Evolutionary conservation across 2,888 invertebrate genomes (phyloP).

Genomic region (Spodoptera littoralis): DNA sequence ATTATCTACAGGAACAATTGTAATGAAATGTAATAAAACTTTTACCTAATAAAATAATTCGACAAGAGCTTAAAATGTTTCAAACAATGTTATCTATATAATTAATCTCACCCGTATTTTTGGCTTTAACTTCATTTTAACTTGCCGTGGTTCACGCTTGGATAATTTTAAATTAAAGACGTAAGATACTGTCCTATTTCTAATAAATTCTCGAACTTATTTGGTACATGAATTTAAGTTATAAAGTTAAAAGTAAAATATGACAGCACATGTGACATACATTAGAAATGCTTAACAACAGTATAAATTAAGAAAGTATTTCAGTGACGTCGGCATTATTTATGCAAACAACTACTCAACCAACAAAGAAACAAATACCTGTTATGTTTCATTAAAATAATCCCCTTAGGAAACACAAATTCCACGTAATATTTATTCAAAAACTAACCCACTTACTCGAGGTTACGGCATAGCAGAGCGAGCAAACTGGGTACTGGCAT

Average conservation of each 20-base stretch:
- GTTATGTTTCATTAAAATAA: conserved; percentile 59
- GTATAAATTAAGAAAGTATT: conserved; percentile 40
- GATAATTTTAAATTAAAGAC: conserved; percentile 18
- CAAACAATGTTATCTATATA: conserved; percentile 35
- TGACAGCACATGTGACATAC: conserved; percentile 4
- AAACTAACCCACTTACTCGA: conserved; percentile 60
- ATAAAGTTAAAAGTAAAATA: conserved; percentile 7
- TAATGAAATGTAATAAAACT: conserved; percentile 26
- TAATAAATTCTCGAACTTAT: neutral
- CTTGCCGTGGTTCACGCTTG: conserved; percentile 15
- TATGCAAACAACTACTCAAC: conserved; percentile 50
- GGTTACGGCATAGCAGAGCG: conserved; percentile 57
- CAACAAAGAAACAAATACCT: conserved; percentile 59
- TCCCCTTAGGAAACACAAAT: conserved; percentile 58
- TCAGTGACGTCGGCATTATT: conserved; percentile 42
- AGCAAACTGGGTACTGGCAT: conserved; percentile 68
- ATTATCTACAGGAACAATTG: conserved; percentile 1
- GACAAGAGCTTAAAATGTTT: conserved; percentile 24
- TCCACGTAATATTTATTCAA: conserved; percentile 61
- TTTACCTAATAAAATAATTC: conserved; percentile 34
- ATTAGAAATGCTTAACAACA: conserved; percentile 4
- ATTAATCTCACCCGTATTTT: conserved; percentile 38
- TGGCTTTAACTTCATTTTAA: conserved; percentile 30
- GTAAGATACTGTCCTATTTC: neutral
- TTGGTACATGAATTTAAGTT: too few relatives aligned